Evolutionary conservation across 2,113 vertebrate species (phyloP), one percentile per base, ranked within the genome.

Genomic region (Prolemur simus): DNA sequence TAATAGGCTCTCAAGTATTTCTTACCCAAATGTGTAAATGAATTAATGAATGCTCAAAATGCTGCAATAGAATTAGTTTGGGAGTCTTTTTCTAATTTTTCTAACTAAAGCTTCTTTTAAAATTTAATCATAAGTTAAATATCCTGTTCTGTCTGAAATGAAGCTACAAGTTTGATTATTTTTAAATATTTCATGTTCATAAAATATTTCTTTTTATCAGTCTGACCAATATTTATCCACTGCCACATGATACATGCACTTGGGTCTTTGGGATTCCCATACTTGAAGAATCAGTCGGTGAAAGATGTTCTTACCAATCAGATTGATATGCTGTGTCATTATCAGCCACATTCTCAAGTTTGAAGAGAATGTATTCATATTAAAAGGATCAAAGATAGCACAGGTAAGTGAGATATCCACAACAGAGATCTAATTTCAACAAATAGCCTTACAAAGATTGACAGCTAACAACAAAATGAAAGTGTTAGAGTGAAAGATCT

Each of bases 181-280:
- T 87, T 58, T 96, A 1, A 95, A 88, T 95, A 97, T 90, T 96
- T 97, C n/a, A 92, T 68, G 23, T 94, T 92, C 83, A 92, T 94
- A 87, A 97, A 96, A 87, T 89, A 92, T 95, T 96, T 94, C 52
- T 89, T 96, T 96, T 96, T 81, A 92, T 96, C 34, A 78, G 23
- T 39, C 81, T 97, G 64, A 95, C 92, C 87, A 90, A 95, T 94
- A 96, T 97, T 94, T 86, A 92, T 80, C 81, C 81, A 80, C 10
- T 77, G 60, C 32, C 76, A 80, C 64, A 23, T 81, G 45, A 39
- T 64, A 64, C 39, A 52, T 42, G 37, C 54, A 45, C 42, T 37
- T 58, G 54, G 34, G 49, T 89, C 27, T 94, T 82, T 85, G 76
- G 94, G 47, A 49, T 73, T 90, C 17, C 58, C 13, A 17, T 77